Percentiles rank a stretch among this genome's conserved stretches.
phyloP scores from a whole-genome alignment of 2,888 invertebrate genomes.

The Tipula lateralis region DNA sequence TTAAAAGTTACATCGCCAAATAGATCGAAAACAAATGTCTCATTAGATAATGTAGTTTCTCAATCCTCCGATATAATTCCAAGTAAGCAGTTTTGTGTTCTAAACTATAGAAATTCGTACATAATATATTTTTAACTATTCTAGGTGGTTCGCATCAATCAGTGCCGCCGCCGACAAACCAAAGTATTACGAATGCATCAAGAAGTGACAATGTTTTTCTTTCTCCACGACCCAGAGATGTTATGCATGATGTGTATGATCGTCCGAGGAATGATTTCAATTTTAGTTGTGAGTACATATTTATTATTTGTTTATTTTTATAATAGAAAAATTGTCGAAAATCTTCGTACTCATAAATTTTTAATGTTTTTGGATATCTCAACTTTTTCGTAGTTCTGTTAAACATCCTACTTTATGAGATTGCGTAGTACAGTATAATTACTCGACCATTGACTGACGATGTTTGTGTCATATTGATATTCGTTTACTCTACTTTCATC shows the following conservation, averaged over 20 bases:
- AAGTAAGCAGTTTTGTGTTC: not conserved
- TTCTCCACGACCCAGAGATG: not conserved
- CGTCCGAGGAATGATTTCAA: not conserved
- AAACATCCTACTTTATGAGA: too few relatives aligned
- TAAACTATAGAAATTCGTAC: too few relatives aligned
- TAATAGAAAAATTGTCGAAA: too few relatives aligned
- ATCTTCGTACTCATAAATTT: too few relatives aligned
- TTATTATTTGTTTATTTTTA: too few relatives aligned
- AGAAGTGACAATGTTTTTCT: not conserved
- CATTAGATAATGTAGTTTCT: not conserved
- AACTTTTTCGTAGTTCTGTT: too few relatives aligned
- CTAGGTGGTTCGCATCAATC: not conserved
- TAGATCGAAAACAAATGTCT: not conserved
- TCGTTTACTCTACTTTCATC: too few relatives aligned
- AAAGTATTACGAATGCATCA: not conserved
- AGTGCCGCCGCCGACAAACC: not conserved
- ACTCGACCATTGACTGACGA: too few relatives aligned
- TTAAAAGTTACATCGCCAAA: not conserved
- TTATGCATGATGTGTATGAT: not conserved
- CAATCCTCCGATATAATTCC: not conserved
- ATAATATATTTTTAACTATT: not conserved
- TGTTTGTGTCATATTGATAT: too few relatives aligned
- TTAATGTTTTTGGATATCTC: too few relatives aligned
- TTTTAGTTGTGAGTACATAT: too few relatives aligned
- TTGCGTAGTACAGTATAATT: too few relatives aligned